These are phyloP conservation scores for Thomomys bottae DNA, from an alignment of 2,113 vertebrate species.

Conservation along the genomic window DNA sequence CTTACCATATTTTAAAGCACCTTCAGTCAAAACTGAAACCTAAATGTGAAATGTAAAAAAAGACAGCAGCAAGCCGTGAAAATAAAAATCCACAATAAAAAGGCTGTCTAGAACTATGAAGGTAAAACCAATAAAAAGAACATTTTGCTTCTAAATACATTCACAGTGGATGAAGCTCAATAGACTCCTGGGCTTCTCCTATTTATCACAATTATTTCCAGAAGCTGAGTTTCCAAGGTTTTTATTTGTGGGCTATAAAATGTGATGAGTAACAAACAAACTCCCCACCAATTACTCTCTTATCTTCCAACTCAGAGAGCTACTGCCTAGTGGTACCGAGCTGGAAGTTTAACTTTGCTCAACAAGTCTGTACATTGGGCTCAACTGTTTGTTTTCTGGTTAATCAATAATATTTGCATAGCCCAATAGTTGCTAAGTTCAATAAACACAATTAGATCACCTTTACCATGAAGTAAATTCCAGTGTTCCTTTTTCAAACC, in stretches of 20 bases:
- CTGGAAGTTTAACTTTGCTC: rapidly evolving
- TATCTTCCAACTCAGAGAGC: background rate
- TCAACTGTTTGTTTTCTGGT: background rate
- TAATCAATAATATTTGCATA: background rate
- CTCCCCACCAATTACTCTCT: too few species aligned
- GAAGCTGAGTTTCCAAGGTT: background rate
- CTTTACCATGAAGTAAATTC: background rate
- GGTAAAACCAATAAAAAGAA: background rate
- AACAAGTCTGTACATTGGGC: background rate
- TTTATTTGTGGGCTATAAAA: background rate
- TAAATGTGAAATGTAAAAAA: background rate
- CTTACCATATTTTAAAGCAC: background rate
- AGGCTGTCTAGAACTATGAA: background rate
- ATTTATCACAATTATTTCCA: background rate
- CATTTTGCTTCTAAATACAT: background rate
- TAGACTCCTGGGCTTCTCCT: background rate
- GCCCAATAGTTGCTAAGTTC: background rate
- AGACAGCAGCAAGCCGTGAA: background rate
- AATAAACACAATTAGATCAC: slow-evolving; percentile 3
- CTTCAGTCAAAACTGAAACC: background rate
- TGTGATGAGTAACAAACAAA: background rate
- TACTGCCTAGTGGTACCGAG: rapidly evolving
- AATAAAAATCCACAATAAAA: background rate
- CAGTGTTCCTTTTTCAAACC: background rate
- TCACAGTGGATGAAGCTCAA: background rate